Evolutionary conservation across 2,888 invertebrate species (phyloP).

Genomic region (Plusia festucae): DNA sequence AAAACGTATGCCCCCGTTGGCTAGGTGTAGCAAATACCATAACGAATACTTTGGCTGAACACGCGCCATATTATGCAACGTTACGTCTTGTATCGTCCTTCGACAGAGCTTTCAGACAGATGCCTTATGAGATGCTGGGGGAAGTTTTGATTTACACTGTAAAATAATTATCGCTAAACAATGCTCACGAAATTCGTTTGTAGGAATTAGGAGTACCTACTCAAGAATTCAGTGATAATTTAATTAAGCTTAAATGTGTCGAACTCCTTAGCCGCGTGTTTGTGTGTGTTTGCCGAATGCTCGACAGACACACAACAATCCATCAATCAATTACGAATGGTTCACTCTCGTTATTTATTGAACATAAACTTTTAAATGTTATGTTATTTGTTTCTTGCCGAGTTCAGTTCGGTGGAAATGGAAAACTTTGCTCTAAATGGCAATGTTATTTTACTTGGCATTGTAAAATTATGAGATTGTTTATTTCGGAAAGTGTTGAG

Average conservation of each 20-base stretch:
- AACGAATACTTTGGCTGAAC: slow-evolving; percentile 89
- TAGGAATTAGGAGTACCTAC: not conserved
- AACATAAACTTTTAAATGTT: slow-evolving; percentile 50
- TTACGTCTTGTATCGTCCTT: slow-evolving; percentile 83
- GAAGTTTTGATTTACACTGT: slow-evolving; percentile 30
- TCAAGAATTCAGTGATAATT: slow-evolving; percentile 27
- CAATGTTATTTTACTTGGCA: slow-evolving; percentile 1
- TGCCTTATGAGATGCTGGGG: slow-evolving; percentile 51
- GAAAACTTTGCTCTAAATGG: slow-evolving; percentile 24
- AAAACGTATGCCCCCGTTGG: slow-evolving; percentile 88
- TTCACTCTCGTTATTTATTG: slow-evolving; percentile 63
- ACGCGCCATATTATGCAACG: slow-evolving; percentile 88
- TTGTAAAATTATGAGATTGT: not conserved
- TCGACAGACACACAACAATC: slow-evolving; percentile 54
- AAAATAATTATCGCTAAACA: slow-evolving; percentile 27
- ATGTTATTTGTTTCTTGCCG: slow-evolving; percentile 31
- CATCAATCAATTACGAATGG: slow-evolving; percentile 69
- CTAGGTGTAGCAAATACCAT: slow-evolving; percentile 89
- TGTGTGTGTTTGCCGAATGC: slow-evolving; percentile 26
- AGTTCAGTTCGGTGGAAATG: slow-evolving; percentile 14
- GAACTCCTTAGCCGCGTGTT: slow-evolving; percentile 6
- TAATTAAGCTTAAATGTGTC: slow-evolving; percentile 23
- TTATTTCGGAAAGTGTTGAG: not conserved
- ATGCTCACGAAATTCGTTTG: slow-evolving; percentile 18
- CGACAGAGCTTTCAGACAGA: slow-evolving; percentile 74